Conservation (phyloP, 2,888 invertebrate genomes). For the Bugulina stolonifera region DNA sequence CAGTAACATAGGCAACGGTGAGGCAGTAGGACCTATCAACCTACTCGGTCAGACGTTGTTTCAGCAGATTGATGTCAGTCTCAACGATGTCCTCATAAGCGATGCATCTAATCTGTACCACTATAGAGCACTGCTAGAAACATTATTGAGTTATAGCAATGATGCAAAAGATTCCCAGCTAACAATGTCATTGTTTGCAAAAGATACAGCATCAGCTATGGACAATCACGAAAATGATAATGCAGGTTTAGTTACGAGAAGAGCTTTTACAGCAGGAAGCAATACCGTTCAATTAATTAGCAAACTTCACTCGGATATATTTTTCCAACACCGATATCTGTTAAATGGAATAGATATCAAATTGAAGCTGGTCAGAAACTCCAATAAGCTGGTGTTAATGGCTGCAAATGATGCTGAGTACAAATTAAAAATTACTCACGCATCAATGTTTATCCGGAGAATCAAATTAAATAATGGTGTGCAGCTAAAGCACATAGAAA, state of each 20-base stretch:
- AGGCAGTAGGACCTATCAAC: slow-evolving; percentile 29
- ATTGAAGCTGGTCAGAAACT: neutral
- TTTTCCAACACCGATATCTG: slow-evolving; percentile 11
- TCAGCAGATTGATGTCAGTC: slow-evolving; percentile 30
- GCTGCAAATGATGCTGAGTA: neutral
- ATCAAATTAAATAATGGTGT: slow-evolving; percentile 3
- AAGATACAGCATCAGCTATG: slow-evolving; percentile 21
- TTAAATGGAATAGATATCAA: slow-evolving; percentile 12
- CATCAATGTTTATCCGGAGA: slow-evolving; percentile 8
- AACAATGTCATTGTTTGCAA: neutral
- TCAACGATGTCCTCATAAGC: slow-evolving; percentile 29
- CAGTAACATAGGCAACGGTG: slow-evolving; percentile 13
- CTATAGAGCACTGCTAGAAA: slow-evolving; percentile 30
- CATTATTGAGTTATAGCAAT: slow-evolving; percentile 27
- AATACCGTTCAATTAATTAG: slow-evolving; percentile 8
- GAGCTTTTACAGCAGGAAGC: neutral
- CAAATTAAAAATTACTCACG: slow-evolving; percentile 1
- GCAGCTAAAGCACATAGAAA: slow-evolving; percentile 6
- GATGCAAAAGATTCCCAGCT: slow-evolving; percentile 28
- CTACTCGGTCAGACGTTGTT: slow-evolving; percentile 29
- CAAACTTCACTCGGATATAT: slow-evolving; percentile 18
- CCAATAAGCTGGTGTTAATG: neutral
- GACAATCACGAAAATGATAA: slow-evolving; percentile 23
- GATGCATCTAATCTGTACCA: slow-evolving; percentile 30
- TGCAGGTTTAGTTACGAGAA: slow-evolving; percentile 27